Evolutionary conservation across 2,797 vertebrate genomes (phyloP).

Genomic region (Fundulus diaphanus): DNA sequence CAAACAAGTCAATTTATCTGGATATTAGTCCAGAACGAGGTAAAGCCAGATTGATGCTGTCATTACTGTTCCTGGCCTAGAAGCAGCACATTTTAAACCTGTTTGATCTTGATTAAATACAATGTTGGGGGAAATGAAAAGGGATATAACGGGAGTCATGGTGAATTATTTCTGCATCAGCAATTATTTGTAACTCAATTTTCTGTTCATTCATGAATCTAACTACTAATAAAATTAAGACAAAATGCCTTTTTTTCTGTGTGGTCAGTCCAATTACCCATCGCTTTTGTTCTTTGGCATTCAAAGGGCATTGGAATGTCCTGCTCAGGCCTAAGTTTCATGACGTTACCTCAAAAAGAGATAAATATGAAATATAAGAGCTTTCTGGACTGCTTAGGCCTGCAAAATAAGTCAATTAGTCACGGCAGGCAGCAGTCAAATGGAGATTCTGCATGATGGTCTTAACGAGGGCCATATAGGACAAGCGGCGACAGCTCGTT

Average conservation of each 20-base stretch:
- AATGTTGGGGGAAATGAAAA: conserved; percentile 43
- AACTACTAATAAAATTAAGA: background rate
- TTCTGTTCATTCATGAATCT: background rate
- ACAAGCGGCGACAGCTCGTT: conserved; percentile 81
- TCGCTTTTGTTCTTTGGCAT: conserved; percentile 26
- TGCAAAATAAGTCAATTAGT: conserved; percentile 83
- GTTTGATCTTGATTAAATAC: conserved; percentile 71
- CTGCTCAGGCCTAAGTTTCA: conserved; percentile 57
- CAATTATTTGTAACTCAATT: background rate
- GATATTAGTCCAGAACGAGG: conserved; percentile 49
- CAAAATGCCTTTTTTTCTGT: conserved; percentile 9
- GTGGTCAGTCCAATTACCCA: conserved; percentile 26
- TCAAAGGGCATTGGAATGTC: conserved; percentile 34
- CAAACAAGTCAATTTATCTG: conserved; percentile 67
- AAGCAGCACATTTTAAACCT: conserved; percentile 36
- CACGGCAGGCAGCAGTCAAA: conserved; percentile 79
- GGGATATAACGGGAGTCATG: conserved; percentile 27
- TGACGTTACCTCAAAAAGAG: conserved; percentile 67
- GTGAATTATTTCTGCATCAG: conserved; percentile 25
- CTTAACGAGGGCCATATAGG: conserved; percentile 79
- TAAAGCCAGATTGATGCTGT: conserved; percentile 72
- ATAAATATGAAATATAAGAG: conserved; percentile 81
- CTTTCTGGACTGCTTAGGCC: conserved; percentile 78
- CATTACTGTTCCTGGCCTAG: conserved; percentile 54
- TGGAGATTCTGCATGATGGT: conserved; percentile 78